Evolutionary conservation across 2,113 vertebrate genomes (phyloP), one percentile per base, ranked within the genome.

Genomic region (Amblyopsis rosae): DNA sequence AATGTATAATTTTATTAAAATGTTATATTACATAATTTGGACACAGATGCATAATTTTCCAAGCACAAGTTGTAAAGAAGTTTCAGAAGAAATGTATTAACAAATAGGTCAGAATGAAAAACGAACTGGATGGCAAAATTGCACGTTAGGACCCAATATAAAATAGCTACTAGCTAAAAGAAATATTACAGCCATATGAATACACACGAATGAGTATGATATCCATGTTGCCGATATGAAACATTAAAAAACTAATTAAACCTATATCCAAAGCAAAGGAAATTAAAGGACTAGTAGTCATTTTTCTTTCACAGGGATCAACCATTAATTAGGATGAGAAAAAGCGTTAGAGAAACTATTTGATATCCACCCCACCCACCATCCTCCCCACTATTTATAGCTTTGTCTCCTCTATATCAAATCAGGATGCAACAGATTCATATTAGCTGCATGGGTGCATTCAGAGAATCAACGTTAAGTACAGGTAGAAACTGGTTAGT

Each of bases 1-100:
- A 89, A 91, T 86, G 81, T 87, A 82, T 77, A 80, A 76, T 89
- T 75, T 90, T 90, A 90, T 82, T 89, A 86, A 87, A 89, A 85
- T 70, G 60, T 65, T 85, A 86, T 85, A 63, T 77, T 88, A 86
- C 82, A 88, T 87, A 35, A 84, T 81, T 72, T 69, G 55, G 81
- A 59, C 54, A 70, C 74, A 81, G 75, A 80, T 83, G 45, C 41
- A 3, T 79, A 69, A 75, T 77, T 81, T 75, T 48, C 26, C 70
- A 79, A 77, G 41, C 35, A 17, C 62, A 72, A 66, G 56, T 66
- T 75, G 46, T 59, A 49, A 54, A 77, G 49, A 67, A 17, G 55
- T 63, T 70, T 54, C 62, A 9, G 11, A 61, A 61, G 57, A 61
- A 67, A 63, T 65, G 53, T 41, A 70, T 55, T 53, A 16, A 65